Percentiles rank a stretch among this genome's conserved stretches.
These are phyloP conservation scores for Pterocles gutturalis DNA, from an alignment of 2,113 vertebrate genomes.

Conservation along the genomic window DNA sequence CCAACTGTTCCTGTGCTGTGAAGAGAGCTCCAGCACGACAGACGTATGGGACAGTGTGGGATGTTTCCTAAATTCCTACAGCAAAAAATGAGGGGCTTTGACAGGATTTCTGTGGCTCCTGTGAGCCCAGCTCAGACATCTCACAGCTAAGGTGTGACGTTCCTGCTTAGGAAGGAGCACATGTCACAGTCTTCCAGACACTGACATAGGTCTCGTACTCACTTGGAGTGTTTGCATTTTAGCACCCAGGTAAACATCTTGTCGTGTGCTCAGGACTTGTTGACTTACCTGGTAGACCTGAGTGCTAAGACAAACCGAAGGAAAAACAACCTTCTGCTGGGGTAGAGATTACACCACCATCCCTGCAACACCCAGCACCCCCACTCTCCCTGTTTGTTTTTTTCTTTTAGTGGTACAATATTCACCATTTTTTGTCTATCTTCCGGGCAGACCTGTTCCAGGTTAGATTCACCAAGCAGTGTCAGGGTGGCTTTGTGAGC, in stretches of 20 bases:
- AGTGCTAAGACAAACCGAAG: not conserved
- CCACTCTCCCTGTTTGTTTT: not conserved
- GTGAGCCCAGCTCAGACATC: not conserved
- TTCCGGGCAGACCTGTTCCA: not conserved
- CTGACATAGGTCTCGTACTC: not conserved
- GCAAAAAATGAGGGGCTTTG: not conserved
- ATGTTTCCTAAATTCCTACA: not conserved
- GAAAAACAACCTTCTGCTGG: not conserved
- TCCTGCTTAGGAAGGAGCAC: not conserved
- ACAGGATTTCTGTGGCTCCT: not conserved
- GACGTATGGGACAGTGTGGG: not conserved
- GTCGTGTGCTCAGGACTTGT: not conserved
- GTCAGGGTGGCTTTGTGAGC: not conserved
- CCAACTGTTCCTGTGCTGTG: not conserved
- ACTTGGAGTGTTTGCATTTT: not conserved
- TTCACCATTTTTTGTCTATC: not conserved
- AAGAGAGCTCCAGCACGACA: not conserved
- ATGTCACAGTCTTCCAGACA: not conserved
- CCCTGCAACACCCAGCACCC: not conserved
- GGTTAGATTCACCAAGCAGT: not conserved
- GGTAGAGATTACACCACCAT: not conserved
- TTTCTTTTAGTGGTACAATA: not conserved
- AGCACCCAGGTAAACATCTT: not conserved
- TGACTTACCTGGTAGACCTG: not conserved
- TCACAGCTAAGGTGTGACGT: fast-evolving